Evolutionary conservation across 2,888 invertebrate genomes (phyloP), one percentile per base, ranked within the genome.

Genomic region (Drosophila histrio): DNA sequence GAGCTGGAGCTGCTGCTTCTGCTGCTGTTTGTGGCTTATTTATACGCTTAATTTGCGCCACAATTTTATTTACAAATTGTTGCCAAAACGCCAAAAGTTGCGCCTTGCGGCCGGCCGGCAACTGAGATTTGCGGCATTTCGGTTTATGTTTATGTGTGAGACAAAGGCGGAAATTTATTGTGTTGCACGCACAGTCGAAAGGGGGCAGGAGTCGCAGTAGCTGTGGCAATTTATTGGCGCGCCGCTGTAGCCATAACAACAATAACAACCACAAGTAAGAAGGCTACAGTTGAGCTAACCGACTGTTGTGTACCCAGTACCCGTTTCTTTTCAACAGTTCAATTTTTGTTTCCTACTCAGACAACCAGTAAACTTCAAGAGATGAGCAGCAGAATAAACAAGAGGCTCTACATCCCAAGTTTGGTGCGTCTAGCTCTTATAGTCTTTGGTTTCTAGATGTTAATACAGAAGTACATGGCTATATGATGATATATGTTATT

Each of bases 61-160:
- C 87, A 89, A 89, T 89, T 89, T 89, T 86, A 89, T 89, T 89
- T 89, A 89, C 89, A 89, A 89, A 90, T 89, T 88, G 89, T 84
- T 87, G 70, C 86, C 68, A 71, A 74, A 83, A 68, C 78, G 70
- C 66, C 70, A 66, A 79, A 79, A 77, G 72, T 81, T 80, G 72
- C 66, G 65, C 62, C 71, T 65, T 65, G 68, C 41, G 62, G 68
- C 28, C 68, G 44, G 19, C 13, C 22, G 32, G 52, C 78, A 60
- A 56, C 81, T 77, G 84, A 84, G 84, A 84, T 84, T 84, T 84
- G 88, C 80, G 87, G 88, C 75, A 65, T 77, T 76, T 82, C 67
- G 79, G 75, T 82, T 83, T 79, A 83, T 88, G 73, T 73, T 73
- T 72, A 65, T 59, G 77, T 69, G 74, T 61, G 83, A 85, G 87